These are phyloP conservation scores for Vulpes lagopus DNA, from an alignment of 2,113 vertebrate genomes.

Conservation along the genomic window DNA sequence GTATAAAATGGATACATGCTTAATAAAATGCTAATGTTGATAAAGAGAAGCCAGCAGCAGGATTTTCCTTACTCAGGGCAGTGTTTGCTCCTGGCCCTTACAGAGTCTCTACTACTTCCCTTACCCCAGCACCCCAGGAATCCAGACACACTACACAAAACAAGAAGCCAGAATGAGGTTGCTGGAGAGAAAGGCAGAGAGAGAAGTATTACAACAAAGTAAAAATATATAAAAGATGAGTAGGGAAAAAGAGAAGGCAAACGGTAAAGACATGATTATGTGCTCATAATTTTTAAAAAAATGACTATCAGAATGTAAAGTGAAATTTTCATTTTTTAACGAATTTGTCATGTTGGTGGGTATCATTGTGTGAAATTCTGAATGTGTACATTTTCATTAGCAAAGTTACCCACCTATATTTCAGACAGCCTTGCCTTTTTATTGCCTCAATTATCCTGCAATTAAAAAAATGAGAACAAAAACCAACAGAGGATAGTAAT, in stretches of 20 bases:
- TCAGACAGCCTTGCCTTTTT: constrained; percentile 31
- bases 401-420: not conserved
- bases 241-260: not conserved
- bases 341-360: not conserved
- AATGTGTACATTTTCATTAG: not conserved
- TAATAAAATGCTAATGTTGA: not conserved
- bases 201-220: not conserved
- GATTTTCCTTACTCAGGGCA: not conserved
- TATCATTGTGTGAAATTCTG: not conserved
- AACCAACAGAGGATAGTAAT: not conserved
- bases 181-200: not conserved
- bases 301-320: not conserved
- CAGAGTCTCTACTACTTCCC: not conserved
- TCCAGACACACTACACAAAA: not conserved
- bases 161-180: not conserved
- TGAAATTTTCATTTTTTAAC: constrained; percentile 39
- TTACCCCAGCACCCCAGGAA: too few relatives aligned
- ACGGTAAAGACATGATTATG: not conserved
- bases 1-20: not conserved
- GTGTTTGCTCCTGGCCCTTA: not conserved
- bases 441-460: not conserved
- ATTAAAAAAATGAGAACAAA: constrained; percentile 26
- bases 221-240: not conserved
- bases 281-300: not conserved
- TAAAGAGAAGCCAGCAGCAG: not conserved